Evolutionary conservation across 1,140 invertebrate genomes (phyloP).

Genomic region (Drosophila nannoptera): DNA sequence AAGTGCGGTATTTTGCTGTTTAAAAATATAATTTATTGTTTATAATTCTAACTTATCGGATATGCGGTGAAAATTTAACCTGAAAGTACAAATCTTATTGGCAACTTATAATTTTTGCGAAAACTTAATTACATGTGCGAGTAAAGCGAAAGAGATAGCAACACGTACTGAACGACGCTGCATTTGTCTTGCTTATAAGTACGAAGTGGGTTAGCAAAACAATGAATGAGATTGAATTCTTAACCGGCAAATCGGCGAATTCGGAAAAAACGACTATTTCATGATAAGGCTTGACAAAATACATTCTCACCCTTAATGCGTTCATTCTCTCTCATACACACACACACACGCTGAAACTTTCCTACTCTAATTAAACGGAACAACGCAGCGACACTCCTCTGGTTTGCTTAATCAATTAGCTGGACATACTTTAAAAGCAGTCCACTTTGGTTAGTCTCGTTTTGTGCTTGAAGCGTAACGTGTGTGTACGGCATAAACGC

Average conservation of each 20-base stretch:
- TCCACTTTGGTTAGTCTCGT: slow-evolving; percentile 32
- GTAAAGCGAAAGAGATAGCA: slow-evolving; percentile 22
- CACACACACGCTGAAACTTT: slow-evolving; percentile 7
- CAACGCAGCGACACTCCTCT: slow-evolving; percentile 32
- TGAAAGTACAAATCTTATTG: slow-evolving; percentile 4
- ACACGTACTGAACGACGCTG: not conserved
- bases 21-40: not conserved
- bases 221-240: slow-evolving; percentile 38
- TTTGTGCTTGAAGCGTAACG: slow-evolving; percentile 50
- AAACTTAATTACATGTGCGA: slow-evolving; percentile 38
- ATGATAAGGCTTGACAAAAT: slow-evolving; percentile 54
- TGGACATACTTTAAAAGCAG: slow-evolving; percentile 45
- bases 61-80: not conserved
- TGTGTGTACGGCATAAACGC: slow-evolving; percentile 37
- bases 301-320: slow-evolving; percentile 30
- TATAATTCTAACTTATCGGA: not conserved
- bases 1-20: not conserved
- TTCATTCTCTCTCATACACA: slow-evolving; percentile 22
- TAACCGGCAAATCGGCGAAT: slow-evolving; percentile 53
- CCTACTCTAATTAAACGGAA: slow-evolving; percentile 33
- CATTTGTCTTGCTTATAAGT: slow-evolving; percentile 17
- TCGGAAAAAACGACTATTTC: slow-evolving; percentile 11
- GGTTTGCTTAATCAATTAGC: slow-evolving; percentile 62
- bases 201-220: slow-evolving; percentile 60
- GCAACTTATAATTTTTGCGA: not conserved